Evolutionary conservation across 2,113 vertebrate species (phyloP), one percentile per base, ranked within the genome.

Genomic region (Takifugu flavidus): DNA sequence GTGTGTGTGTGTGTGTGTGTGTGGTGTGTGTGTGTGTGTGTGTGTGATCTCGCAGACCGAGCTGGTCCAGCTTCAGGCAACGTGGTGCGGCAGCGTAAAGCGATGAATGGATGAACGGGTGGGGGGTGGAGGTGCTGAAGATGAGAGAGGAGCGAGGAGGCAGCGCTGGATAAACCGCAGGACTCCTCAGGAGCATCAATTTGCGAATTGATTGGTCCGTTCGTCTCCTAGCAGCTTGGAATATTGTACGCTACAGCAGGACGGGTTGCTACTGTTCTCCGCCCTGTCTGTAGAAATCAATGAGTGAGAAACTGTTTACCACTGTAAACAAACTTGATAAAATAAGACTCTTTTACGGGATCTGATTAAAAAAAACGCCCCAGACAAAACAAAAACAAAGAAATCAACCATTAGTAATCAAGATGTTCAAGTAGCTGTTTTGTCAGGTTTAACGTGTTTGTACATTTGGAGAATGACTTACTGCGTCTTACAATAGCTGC

Each of bases 11-110:
- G 3, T 34, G 31, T 34, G 31, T 34, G 31, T 4, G 31, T 34
- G 31, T 34, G 25, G n/a, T 34, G 31, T 34, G 31, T 34, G 31
- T 4, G 31, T 34, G 31, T 53, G 34, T 28, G 64, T 42, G 26
- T 39, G 51, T 43, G 51, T 51, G 28, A 49, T 49, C 56, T 62
- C 72, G 71, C 66, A 63, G 49, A 34, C 54, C 62, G 67, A 74
- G 27, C 44, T 34, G 75, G 29, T 34, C 51, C 63, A 47, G 75
- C 44, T 31, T 61, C 54, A 29, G 44, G 56, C 45, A 74, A 7
- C 77, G 65, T 51, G 66, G 62, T 76, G 79, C 72, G 43, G 69
- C 66, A 56, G 58, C 74, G 67, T 65, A 42, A 69, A 69, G 42
- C 55, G 62, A 75, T 78, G 77, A 76, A 68, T 65, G 75, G 68